Conservation (phyloP, 2,888 invertebrate species). For the Chrysodeixis includens region DNA sequence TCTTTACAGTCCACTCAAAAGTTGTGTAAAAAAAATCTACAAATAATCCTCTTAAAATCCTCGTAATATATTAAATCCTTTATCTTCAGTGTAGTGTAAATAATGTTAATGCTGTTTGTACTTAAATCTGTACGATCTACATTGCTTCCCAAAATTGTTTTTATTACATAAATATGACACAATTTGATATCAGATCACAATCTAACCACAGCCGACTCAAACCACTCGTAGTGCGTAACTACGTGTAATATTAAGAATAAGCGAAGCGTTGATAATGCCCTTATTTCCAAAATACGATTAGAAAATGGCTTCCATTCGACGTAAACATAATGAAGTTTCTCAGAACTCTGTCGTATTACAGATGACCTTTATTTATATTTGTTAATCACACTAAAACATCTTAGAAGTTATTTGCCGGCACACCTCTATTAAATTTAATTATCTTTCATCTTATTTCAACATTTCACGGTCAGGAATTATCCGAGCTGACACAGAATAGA, state of each 20-base stretch:
- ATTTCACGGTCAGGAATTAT: constrained; percentile 26
- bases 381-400: constrained; percentile 22
- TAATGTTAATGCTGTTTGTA: too few relatives aligned
- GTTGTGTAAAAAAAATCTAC: too few relatives aligned
- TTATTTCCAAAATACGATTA: constrained; percentile 21
- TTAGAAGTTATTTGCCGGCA: constrained; percentile 26
- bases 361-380: constrained; percentile 35
- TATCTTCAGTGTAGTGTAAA: too few relatives aligned
- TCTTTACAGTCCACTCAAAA: too few relatives aligned
- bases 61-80: too few relatives aligned
- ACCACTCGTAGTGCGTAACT: constrained; percentile 13
- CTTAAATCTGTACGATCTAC: too few relatives aligned
- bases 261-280: constrained; percentile 24
- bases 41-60: too few relatives aligned
- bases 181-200: constrained; percentile 10
- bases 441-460: constrained; percentile 26
- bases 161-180: neutral
- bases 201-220: constrained; percentile 10
- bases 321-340: constrained; percentile 24
- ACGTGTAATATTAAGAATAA: constrained; percentile 19
- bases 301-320: constrained; percentile 35
- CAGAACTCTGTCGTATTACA: constrained; percentile 9
- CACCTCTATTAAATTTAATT: constrained; percentile 35
- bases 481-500: constrained; percentile 32
- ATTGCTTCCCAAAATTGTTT: too few relatives aligned